Evolutionary conservation across 2,113 vertebrate genomes (phyloP).

Genomic region (Chinchilla lanigera): DNA sequence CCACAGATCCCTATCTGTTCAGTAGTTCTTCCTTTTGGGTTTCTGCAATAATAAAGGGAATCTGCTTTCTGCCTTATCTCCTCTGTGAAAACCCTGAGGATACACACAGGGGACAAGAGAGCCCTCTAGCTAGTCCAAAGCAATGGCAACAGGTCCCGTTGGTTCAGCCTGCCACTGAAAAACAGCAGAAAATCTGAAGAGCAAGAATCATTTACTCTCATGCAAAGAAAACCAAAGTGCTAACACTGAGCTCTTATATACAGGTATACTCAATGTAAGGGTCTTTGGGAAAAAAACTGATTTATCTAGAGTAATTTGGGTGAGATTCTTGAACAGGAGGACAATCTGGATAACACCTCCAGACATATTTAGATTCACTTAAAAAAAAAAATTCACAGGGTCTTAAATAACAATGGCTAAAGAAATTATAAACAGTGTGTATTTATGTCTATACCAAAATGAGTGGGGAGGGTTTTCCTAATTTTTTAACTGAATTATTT

Average conservation of each 20-base stretch:
- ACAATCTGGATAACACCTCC: background rate
- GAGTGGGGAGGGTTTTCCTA: background rate
- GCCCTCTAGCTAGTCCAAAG: background rate
- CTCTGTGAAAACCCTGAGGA: background rate
- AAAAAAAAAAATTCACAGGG: background rate
- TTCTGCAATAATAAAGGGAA: background rate
- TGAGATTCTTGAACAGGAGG: slow-evolving; percentile 23
- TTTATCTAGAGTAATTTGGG: background rate
- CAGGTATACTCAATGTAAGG: background rate
- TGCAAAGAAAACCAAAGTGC: background rate
- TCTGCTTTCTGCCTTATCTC: background rate
- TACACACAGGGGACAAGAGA: background rate
- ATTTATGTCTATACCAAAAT: background rate
- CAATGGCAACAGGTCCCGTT: background rate
- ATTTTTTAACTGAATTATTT: slow-evolving; percentile 45
- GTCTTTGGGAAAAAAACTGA: slow-evolving; percentile 18
- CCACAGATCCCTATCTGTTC: background rate
- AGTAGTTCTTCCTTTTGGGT: background rate
- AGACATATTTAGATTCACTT: background rate
- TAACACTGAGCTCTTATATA: background rate
- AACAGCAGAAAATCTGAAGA: background rate
- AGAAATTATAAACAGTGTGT: slow-evolving; percentile 24
- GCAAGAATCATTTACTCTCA: background rate
- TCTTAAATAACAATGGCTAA: slow-evolving; percentile 36
- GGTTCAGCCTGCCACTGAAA: background rate